These are phyloP conservation scores for Conomelus anceps DNA, from an alignment of 2,888 invertebrate species.

Conservation along the genomic window DNA sequence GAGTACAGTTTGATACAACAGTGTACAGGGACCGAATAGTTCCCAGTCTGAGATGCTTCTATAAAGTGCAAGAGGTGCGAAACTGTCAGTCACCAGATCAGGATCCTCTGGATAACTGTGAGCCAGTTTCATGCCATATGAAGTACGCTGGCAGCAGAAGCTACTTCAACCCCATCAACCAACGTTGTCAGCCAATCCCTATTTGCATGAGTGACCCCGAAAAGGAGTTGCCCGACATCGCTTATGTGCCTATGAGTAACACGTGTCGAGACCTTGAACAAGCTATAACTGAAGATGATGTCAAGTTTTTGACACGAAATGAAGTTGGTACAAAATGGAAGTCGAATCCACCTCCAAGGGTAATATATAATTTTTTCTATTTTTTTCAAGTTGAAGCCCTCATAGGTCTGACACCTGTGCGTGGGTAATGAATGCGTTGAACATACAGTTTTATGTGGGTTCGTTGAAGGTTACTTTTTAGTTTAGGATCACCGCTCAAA, in stretches of 20 bases:
- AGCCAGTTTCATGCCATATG: background rate
- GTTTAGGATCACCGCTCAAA: constrained; percentile 74
- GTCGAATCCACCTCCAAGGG: background rate
- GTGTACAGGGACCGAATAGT: background rate
- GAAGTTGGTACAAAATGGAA: background rate
- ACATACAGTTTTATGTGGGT: no score
- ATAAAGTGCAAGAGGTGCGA: background rate
- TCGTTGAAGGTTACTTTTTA: constrained; percentile 61
- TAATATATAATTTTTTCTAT: no score
- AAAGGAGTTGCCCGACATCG: constrained; percentile 1
- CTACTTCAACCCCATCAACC: background rate
- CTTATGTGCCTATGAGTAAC: constrained; percentile 5
- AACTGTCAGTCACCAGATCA: background rate
- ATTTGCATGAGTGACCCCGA: background rate
- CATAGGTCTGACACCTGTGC: no score
- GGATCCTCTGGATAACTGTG: background rate
- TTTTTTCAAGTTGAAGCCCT: no score
- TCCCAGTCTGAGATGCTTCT: background rate
- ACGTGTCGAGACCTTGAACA: constrained; percentile 2
- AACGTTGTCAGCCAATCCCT: background rate
- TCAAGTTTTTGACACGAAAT: background rate
- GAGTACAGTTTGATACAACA: background rate
- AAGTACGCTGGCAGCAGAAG: background rate
- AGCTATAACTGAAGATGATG: background rate
- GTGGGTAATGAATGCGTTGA: no score